Base-by-base conservation (phyloP, 2,113 vertebrate genomes). In the Paraplagusia blochii region DNA sequence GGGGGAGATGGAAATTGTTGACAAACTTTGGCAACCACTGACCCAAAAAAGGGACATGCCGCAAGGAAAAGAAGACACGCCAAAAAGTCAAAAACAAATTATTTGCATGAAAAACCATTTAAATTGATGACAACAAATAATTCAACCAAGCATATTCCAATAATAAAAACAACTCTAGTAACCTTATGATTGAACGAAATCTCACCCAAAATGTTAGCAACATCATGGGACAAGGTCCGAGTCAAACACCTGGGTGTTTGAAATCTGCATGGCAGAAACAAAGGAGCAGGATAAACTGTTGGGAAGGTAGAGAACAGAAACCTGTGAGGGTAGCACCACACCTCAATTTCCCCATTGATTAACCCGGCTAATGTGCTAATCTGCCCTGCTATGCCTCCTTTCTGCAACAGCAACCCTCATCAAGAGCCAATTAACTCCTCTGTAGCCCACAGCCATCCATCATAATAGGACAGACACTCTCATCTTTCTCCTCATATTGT, bases 361-460 rank as follows among this genome's bases (percentile, higher is more conserved):
- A 87, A 84, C 76, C 85, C 73, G 66, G 67, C 77, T 87, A 88
- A 87, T 88, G 80, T 73, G 62, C 74, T 81, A 88, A 88, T 89
- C 72, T 80, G 69, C 79, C 58, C 64, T 66, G 66, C 68, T 79
- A 72, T 36, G 59, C 58, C 78, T 85, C 78, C 65, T 81, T 79
- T 74, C 74, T 79, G 84, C 82, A 85, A 87, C 79, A 83, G 78
- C 70, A 77, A 78, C 76, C 22, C 83, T 87, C 85, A 87, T 89
- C 87, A 87, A 82, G 77, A 82, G 81, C 79, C 81, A 87, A 87
- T 89, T 88, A 89, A 77, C 64, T 79, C 74, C 70, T 80, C 68
- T 13, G 67, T 72, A 80, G 76, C 77, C 73, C 69, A 63, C 35
- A 55, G 77, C 73, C 79, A 89, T 89, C 82, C 86, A 89, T 89